Evolutionary conservation across 2,888 invertebrate species (phyloP).

Genomic region (Caenorhabditis sp.): DNA sequence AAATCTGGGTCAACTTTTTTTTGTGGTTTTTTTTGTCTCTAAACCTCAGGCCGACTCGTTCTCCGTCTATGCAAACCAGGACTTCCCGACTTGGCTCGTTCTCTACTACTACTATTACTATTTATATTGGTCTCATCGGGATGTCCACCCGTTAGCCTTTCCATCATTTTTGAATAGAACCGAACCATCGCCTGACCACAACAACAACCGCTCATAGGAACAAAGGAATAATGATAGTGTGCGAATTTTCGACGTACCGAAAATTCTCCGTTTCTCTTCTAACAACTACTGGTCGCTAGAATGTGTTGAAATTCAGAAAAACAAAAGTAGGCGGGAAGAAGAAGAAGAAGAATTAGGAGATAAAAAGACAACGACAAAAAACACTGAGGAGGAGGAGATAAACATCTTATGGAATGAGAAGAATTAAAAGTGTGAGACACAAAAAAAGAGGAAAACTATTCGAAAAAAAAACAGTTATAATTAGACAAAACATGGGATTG

Average conservation of each 20-base stretch:
- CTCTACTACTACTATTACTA: neutral
- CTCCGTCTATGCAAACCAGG: constrained; percentile 24
- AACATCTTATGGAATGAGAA: neutral
- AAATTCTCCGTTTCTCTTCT: neutral
- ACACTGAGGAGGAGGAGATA: neutral
- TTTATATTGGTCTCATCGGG: constrained; percentile 11
- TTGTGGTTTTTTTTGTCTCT: neutral
- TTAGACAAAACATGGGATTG: neutral
- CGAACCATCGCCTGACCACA: constrained; percentile 38
- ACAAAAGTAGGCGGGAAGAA: neutral
- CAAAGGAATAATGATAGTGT: neutral
- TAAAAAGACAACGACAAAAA: neutral
- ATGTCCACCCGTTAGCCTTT: constrained; percentile 36
- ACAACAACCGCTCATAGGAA: constrained; percentile 36
- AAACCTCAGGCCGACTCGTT: constrained; percentile 37
- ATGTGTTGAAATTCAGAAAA: neutral
- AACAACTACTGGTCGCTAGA: neutral
- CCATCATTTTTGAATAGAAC: constrained; percentile 43
- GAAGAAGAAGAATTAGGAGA: no score
- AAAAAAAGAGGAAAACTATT: neutral
- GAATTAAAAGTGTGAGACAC: neutral
- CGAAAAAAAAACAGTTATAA: constrained; percentile 1
- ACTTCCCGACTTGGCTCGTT: constrained; percentile 40
- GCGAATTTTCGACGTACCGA: constrained; percentile 6
- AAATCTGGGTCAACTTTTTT: neutral